phyloP scores from a whole-genome alignment of 1,140 invertebrate genomes.

The Drepana arcuata region DNA sequence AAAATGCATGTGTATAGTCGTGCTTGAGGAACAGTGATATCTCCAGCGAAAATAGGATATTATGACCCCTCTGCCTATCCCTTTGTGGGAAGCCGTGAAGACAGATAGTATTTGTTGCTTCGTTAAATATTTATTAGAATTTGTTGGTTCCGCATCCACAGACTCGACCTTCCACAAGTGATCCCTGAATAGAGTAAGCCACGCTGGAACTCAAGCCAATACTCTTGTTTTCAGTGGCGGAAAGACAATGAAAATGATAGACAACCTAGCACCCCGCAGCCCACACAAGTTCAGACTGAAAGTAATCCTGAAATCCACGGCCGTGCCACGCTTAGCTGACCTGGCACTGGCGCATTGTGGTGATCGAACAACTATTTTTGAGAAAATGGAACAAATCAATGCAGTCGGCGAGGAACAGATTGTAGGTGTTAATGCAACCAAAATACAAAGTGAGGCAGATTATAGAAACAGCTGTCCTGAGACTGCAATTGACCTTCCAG shows the following conservation, averaged over 20 bases:
- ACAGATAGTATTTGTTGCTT: background rate
- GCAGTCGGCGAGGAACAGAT: too few species aligned
- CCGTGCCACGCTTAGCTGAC: constrained; percentile 17
- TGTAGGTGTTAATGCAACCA: too few species aligned
- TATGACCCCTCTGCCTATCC: background rate
- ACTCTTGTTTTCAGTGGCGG: constrained; percentile 53
- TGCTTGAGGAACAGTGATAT: too few species aligned
- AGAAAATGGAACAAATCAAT: constrained; percentile 6
- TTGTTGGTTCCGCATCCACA: too few species aligned
- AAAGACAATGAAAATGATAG: constrained; percentile 41
- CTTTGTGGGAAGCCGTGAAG: background rate
- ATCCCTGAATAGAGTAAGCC: too few species aligned
- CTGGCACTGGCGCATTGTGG: constrained; percentile 21
- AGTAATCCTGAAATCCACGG: constrained; percentile 32
- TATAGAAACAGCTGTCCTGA: too few species aligned
- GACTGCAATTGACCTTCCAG: too few species aligned
- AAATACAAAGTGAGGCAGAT: too few species aligned
- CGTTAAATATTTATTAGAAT: background rate
- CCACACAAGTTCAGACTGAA: constrained; percentile 45
- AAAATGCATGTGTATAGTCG: too few species aligned
- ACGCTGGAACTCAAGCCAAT: too few species aligned
- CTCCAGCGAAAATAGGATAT: too few species aligned
- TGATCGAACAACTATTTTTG: constrained; percentile 14
- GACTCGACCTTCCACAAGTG: too few species aligned
- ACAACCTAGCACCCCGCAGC: constrained; percentile 44